Base-by-base conservation (phyloP, 1,140 invertebrate genomes). In the Potamilus streckersoni region DNA sequence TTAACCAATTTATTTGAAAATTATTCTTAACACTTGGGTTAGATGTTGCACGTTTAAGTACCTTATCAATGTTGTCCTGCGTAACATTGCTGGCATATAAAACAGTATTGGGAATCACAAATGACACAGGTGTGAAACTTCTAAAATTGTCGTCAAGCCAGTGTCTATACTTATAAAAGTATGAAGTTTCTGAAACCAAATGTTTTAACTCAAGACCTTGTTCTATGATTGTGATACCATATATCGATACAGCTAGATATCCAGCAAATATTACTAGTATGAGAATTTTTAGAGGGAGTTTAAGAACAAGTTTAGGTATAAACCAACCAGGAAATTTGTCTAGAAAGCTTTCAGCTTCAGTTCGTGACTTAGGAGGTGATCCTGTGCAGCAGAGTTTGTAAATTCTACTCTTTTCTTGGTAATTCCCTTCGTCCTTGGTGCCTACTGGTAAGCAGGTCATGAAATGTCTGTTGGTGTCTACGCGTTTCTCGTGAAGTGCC, bases 231-330 rank as follows among this genome's bases (percentile, higher is more conserved):
- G 95, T 31, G 0, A 96, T 92, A 0, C 97, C 97, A 88, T 96
- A 98, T 62, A 96, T 93, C 2, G 96, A 96, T 1, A 96, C 95
- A 1, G 92, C 92, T 2, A 98, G 85, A 85, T 98, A 98, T 0
- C 92, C 90, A 17, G 93, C 90, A 88, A 98, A 98, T n/a, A 94
- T 89, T 0, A 96, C 31, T 5, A 97, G 92, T 16, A 97, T 93
- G 12, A 95, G 64, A 0, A 82, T 74, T 79, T 90, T 92, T 2
- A 96, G 96, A 65, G 93, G 74, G 14, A 60, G 23, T n/a, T 68
- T 78, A 13, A 71, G 31, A 71, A 76, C 74, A 12, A 76, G 65
- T 71, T 76, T 76, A 15, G 74, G 74, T 11, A 76, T 16, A 14
- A 76, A 23, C 69, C 69, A 76, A 31, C 69, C 49, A 27, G 74